Percentiles rank a stretch among this genome's conserved stretches.
phyloP scores from a whole-genome alignment of 2,113 vertebrate species.

The Polypterus bichir region DNA sequence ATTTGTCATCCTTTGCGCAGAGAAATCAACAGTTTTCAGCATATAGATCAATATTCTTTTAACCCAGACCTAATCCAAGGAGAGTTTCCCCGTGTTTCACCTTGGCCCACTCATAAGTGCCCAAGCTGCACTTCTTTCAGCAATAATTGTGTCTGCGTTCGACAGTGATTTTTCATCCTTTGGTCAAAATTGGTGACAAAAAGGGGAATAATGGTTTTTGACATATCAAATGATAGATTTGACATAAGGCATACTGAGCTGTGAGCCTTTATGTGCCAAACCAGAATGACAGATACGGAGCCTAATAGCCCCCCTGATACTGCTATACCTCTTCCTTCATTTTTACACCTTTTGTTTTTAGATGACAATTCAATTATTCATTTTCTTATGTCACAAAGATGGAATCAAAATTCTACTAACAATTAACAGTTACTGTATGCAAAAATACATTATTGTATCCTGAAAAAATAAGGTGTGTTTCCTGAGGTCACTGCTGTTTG shows the following conservation, averaged over 20 bases:
- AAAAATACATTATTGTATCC: no score
- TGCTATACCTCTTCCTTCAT: constrained; percentile 26
- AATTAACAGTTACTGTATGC: no score
- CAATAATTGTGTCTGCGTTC: constrained; percentile 73
- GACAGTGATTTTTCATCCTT: constrained; percentile 84
- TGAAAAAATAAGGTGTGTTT: no score
- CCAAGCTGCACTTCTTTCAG: constrained; percentile 48
- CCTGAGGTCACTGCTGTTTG: constrained; percentile 27
- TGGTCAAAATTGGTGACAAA: constrained; percentile 81
- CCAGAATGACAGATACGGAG: constrained; percentile 71
- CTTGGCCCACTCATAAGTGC: constrained; percentile 52
- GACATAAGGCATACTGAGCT: constrained; percentile 60
- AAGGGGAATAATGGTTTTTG: constrained; percentile 80
- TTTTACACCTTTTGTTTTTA: no score
- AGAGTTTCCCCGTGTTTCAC: constrained; percentile 77
- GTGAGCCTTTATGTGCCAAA: constrained; percentile 50
- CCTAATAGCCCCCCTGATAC: constrained; percentile 70
- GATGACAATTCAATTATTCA: no score
- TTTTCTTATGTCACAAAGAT: no score
- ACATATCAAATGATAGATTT: constrained; percentile 73
- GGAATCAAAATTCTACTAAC: no score
- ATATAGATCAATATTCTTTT: constrained; percentile 97
- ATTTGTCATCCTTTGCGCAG: constrained; percentile 90
- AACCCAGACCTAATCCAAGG: constrained; percentile 83
- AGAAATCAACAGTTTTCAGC: constrained; percentile 96